A percentile compares a stretch with the other conserved stretches of the same genome.
Evolutionary conservation across 1,140 invertebrate genomes (phyloP).

Genomic region (Platyscapa corneri): DNA sequence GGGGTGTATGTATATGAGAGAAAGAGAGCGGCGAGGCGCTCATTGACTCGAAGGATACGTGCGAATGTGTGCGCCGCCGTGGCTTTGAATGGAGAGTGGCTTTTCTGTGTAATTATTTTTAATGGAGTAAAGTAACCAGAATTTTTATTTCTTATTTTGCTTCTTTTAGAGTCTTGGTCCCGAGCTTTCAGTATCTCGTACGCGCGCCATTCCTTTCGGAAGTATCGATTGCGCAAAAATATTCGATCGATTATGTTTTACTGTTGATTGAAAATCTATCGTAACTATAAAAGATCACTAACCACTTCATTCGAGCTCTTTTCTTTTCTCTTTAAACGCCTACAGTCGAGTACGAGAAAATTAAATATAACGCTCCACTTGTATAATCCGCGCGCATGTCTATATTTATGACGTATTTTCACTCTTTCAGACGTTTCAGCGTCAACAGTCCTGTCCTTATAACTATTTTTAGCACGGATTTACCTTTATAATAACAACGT

Average conservation of each 20-base stretch:
- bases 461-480: not conserved
- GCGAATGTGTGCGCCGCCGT: not conserved
- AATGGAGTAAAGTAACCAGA: slow-evolving; percentile 12
- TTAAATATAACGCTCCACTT: not conserved
- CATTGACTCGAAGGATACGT: slow-evolving; percentile 14
- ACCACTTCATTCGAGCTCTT: not conserved
- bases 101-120: slow-evolving; percentile 20
- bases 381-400: not conserved
- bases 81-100: not conserved
- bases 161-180: not conserved
- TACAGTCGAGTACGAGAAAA: not conserved
- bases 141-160: not conserved
- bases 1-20: not conserved
- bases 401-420: too few species aligned
- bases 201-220: too few species aligned
- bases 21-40: not conserved
- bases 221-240: not conserved
- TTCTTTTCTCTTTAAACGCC: not conserved
- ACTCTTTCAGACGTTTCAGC: not conserved
- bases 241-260: not conserved
- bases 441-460: not conserved
- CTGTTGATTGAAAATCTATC: not conserved
- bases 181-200: not conserved
- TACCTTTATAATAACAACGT: not conserved
- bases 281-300: not conserved